Percentiles rank a stretch among this genome's conserved stretches.
phyloP scores from a whole-genome alignment of 2,113 vertebrate genomes.

The Astatoreochromis straeleni region DNA sequence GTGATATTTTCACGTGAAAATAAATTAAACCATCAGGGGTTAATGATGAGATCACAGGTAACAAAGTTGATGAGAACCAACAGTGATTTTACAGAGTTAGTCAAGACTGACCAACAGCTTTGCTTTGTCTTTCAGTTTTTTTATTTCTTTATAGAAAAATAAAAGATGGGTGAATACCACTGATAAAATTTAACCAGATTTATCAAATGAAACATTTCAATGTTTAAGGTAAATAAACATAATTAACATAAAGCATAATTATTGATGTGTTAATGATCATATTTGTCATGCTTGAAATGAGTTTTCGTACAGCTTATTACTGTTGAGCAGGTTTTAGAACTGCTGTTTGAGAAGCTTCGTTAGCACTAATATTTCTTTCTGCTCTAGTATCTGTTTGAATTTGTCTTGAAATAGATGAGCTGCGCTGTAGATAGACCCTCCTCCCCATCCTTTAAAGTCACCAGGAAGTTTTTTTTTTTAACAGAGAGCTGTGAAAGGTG shows the following conservation, averaged over 20 bases:
- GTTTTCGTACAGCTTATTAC: too few species aligned
- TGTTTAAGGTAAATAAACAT: background rate
- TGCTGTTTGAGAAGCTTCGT: background rate
- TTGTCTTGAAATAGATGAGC: background rate
- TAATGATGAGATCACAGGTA: background rate
- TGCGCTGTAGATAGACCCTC: too few species aligned
- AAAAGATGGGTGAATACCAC: background rate
- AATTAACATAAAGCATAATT: background rate
- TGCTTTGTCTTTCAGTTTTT: rapidly evolving
- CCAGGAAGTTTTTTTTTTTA: too few species aligned
- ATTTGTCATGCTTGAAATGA: background rate
- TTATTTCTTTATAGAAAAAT: background rate
- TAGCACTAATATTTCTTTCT: background rate
- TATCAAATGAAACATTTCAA: background rate
- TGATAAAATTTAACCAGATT: background rate
- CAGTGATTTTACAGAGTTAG: background rate
- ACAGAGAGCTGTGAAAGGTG: background rate
- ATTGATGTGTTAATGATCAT: background rate
- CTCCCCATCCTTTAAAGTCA: too few species aligned
- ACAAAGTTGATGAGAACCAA: rapidly evolving
- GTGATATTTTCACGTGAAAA: background rate
- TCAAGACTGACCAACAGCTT: background rate
- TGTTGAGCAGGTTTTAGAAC: too few species aligned
- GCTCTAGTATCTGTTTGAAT: background rate
- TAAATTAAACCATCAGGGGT: background rate